Percentiles rank a stretch among this genome's conserved stretches.
phyloP scores from a whole-genome alignment of 2,113 vertebrate genomes.

The Myodes glareolus region DNA sequence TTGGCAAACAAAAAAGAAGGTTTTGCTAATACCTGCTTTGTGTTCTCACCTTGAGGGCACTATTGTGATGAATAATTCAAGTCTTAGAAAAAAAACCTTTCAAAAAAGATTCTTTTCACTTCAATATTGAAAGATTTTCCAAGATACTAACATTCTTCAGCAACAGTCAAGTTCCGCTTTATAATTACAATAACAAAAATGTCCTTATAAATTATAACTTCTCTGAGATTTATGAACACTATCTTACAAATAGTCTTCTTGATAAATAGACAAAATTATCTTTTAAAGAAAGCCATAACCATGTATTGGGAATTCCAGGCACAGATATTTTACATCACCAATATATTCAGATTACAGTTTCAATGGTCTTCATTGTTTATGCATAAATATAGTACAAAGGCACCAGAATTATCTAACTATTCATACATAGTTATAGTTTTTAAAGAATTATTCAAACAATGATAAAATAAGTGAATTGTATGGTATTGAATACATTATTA shows the following conservation, averaged over 20 bases:
- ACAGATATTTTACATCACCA: not conserved
- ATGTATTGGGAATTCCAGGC: not conserved
- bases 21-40: not conserved
- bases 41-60: slow-evolving; percentile 4
- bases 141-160: not conserved
- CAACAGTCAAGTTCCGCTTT: not conserved
- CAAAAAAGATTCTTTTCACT: not conserved
- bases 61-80: not conserved
- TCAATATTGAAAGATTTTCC: slow-evolving; percentile 37
- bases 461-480: not conserved
- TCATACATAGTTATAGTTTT: not conserved
- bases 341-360: slow-evolving; percentile 15
- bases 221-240: not conserved
- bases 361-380: not conserved
- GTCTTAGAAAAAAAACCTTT: not conserved
- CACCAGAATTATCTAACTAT: not conserved
- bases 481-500: not conserved
- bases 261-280: not conserved
- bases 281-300: not conserved
- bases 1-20: not conserved
- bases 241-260: not conserved
- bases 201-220: not conserved
- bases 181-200: not conserved
- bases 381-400: not conserved
- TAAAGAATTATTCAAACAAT: not conserved